Evolutionary conservation across 2,888 invertebrate genomes (phyloP).

Genomic region (Adelphocoris suturalis): DNA sequence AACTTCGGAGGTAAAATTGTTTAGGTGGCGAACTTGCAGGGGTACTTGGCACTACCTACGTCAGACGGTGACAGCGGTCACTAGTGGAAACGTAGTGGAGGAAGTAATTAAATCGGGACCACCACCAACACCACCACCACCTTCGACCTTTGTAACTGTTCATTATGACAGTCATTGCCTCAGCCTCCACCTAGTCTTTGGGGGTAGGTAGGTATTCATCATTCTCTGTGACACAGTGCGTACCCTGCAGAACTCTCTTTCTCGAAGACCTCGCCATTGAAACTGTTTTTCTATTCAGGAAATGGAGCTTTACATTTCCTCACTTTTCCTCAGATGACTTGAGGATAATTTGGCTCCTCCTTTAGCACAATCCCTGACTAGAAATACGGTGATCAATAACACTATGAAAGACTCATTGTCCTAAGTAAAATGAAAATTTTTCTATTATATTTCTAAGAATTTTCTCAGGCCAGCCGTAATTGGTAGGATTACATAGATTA

Average conservation of each 20-base stretch:
- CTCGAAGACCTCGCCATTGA: not conserved
- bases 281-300: not conserved
- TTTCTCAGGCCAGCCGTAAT: too few species aligned
- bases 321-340: not conserved
- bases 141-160: not conserved
- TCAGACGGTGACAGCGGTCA: conserved; percentile 11
- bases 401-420: too few species aligned
- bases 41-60: conserved; percentile 13
- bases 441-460: too few species aligned
- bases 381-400: too few species aligned
- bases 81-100: not conserved
- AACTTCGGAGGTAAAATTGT: conserved; percentile 7
- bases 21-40: conserved; percentile 14
- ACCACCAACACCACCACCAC: not conserved
- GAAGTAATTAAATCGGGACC: not conserved
- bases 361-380: too few species aligned
- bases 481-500: too few species aligned
- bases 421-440: too few species aligned
- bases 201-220: not conserved
- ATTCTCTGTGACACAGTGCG: not conserved
- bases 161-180: not conserved
- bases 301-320: not conserved
- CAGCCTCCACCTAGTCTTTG: not conserved
- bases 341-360: too few species aligned
- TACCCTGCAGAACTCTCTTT: conserved; percentile 20